Conservation (phyloP, 1,140 invertebrate genomes). For the Rhagoletis zephyria region DNA sequence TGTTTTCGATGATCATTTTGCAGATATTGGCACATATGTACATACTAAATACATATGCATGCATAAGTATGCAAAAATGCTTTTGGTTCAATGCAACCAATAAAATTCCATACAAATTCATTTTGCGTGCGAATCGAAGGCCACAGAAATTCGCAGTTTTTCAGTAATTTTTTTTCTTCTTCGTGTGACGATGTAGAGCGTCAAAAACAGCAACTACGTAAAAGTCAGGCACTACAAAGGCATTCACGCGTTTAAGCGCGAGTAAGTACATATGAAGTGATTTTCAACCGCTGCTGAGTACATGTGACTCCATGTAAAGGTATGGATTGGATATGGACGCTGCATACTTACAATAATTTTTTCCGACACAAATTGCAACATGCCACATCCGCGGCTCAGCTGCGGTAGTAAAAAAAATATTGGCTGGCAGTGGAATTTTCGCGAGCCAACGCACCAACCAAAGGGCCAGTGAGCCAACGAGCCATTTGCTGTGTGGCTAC, state of each 20-base stretch:
- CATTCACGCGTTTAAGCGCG: neutral
- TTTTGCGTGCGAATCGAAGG: neutral
- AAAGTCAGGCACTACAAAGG: neutral
- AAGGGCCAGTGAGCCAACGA: too few relatives aligned
- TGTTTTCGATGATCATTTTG: neutral
- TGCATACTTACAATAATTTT: neutral
- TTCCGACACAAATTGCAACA: neutral
- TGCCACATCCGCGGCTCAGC: neutral
- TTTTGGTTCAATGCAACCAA: neutral
- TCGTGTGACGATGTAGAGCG: neutral
- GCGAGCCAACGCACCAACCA: too few relatives aligned
- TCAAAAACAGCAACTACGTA: neutral
- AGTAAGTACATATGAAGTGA: too few relatives aligned
- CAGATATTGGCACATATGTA: neutral
- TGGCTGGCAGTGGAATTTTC: neutral
- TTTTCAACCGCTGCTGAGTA: neutral
- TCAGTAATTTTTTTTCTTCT: neutral
- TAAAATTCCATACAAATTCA: constrained; percentile 4
- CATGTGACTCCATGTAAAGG: too few relatives aligned
- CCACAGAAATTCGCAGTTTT: neutral
- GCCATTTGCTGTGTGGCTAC: too few relatives aligned
- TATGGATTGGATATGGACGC: neutral
- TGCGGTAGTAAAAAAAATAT: neutral
- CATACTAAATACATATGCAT: neutral
- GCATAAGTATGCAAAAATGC: neutral